phyloP scores from a whole-genome alignment of 2,888 invertebrate genomes.

The Alloplasta piceator region DNA sequence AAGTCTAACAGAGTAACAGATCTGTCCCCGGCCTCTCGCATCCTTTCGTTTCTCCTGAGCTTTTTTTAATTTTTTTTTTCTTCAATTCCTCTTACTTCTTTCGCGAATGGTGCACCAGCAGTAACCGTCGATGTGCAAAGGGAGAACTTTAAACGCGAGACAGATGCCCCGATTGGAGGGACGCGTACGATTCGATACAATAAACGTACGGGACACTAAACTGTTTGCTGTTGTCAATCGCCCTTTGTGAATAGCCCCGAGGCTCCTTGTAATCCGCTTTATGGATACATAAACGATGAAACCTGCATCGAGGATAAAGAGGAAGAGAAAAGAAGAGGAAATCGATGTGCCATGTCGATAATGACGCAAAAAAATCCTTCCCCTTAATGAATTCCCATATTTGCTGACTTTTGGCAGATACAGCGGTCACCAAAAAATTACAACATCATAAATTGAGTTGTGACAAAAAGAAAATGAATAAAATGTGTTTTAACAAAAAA shows the following conservation, averaged over 20 bases:
- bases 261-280: conserved; percentile 56
- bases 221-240: conserved; percentile 82
- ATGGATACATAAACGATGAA: conserved; percentile 30
- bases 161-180: conserved; percentile 54
- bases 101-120: conserved; percentile 37
- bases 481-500: no score
- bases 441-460: no score
- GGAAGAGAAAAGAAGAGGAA: conserved; percentile 11
- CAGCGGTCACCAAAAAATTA: no score
- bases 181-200: conserved; percentile 81
- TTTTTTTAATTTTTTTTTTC: not conserved
- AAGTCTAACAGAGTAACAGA: conserved; percentile 81
- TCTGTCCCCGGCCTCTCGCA: conserved; percentile 73
- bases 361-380: not conserved
- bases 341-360: conserved; percentile 10
- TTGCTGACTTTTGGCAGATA: no score
- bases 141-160: conserved; percentile 73
- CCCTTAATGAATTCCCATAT: no score
- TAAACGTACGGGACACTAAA: conserved; percentile 82
- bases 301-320: conserved; percentile 13
- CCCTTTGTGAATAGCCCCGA: conserved; percentile 67
- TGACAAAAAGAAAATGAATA: no score
- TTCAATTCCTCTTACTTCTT: conserved; percentile 18
- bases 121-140: conserved; percentile 25
- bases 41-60: conserved; percentile 43